Base-by-base conservation (phyloP, 2,888 invertebrate species). In the Catonia carolina region DNA sequence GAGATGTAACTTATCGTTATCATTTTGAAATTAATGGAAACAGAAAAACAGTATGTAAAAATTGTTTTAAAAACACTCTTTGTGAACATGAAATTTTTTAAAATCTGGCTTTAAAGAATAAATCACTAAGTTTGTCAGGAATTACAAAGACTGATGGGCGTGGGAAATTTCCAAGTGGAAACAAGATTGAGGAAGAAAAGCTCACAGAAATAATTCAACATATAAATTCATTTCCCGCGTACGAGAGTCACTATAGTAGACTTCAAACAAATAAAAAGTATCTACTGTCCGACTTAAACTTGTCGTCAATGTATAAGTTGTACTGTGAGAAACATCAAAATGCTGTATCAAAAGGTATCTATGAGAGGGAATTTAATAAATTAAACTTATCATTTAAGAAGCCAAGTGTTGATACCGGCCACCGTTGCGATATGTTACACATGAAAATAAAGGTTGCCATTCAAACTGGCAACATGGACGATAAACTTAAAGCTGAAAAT, bases 351-450 rank as follows among this genome's bases (percentile, higher is more conserved):
- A 37, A 7, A 37, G 1, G 2, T 3, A 22, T 51, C 20, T 51
- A 51, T 37, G 37, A 36, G 18, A 20, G 51, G 12, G 51, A 45
- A 33, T 59, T 41, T 60, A 55, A 39, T 22, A 57, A 42, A 41
- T 20, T 58, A 36, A 58, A 61, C 37, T 27, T 65, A 18, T 37
- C 55, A 55, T 62, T 63, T 54, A 64, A 63, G 45, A 39, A 42
- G 17, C 62, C 62, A 27, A 59, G 56, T 17, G 15, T 59, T 10
- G 62, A 63, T 47, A 65, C 61, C 5, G 64, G 64, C 37, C 56
- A 62, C 41, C 58, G 56, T 45, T 61, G 61, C 53, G 59, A 62
- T 56, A 15, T 51, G 5, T 45, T 61, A 10, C n/a, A 47, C 10
- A 53, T 53, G 33, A 18, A 61, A 42, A 23, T 27, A 27, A 27